Conservation (phyloP, 30 jellyfish, hydroid and myxozoan genomes). For the Catostylus mosaicus region DNA sequence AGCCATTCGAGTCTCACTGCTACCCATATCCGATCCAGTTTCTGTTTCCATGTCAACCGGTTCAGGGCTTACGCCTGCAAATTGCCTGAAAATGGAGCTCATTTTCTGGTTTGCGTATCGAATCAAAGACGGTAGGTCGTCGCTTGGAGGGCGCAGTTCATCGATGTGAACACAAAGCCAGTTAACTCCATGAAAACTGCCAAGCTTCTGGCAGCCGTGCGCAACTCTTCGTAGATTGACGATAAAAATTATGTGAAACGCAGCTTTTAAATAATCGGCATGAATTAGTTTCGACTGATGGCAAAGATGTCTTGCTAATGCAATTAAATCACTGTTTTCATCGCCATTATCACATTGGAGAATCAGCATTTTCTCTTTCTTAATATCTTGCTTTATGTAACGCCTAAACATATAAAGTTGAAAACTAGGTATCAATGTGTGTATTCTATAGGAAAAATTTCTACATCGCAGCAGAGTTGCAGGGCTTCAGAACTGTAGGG, state of each 20-base stretch:
- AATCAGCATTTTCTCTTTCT: constrained; percentile 27
- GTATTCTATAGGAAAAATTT: no score
- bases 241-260: constrained; percentile 46
- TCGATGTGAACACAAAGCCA: constrained; percentile 82
- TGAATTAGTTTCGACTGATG: constrained; percentile 30
- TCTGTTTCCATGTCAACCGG: neutral
- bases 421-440: neutral
- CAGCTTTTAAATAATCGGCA: neutral
- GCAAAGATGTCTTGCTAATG: constrained; percentile 77
- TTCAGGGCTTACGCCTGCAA: neutral
- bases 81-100: constrained; percentile 39
- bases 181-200: constrained; percentile 57
- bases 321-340: constrained; percentile 63
- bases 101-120: constrained; percentile 34
- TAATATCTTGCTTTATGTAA: constrained; percentile 23
- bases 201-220: constrained; percentile 51
- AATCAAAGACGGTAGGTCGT: constrained; percentile 60
- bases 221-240: constrained; percentile 54
- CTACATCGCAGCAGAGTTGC: no score
- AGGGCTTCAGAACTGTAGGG: no score
- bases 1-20: neutral
- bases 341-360: constrained; percentile 70
- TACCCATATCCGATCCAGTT: neutral
- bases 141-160: constrained; percentile 76
- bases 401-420: no score